Evolutionary conservation across 2,113 vertebrate species (phyloP).

Genomic region (Apeltes quadracus): DNA sequence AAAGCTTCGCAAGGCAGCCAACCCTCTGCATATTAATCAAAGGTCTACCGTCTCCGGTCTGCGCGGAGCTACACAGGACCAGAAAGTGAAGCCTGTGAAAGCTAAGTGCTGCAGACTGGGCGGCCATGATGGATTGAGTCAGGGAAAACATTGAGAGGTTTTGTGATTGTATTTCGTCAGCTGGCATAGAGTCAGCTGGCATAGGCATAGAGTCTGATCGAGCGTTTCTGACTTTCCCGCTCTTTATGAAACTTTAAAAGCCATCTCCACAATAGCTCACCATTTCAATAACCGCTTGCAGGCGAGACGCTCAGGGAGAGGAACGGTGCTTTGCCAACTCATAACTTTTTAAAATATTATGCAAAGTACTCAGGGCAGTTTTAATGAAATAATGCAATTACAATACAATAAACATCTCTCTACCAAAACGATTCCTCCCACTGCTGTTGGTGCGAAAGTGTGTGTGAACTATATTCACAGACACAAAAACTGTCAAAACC

Average conservation of each 20-base stretch:
- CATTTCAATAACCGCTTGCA: neutral
- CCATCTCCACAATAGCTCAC: neutral
- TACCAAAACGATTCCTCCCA: neutral
- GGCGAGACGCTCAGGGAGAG: neutral
- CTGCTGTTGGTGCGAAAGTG: neutral
- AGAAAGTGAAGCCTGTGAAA: neutral
- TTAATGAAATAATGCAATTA: neutral
- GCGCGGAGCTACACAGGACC: too few relatives aligned
- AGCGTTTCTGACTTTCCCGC: neutral
- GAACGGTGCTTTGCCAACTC: neutral
- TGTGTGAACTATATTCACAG: neutral
- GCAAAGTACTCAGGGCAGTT: neutral
- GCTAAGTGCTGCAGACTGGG: neutral
- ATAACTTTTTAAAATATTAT: neutral
- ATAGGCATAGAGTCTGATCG: too few relatives aligned
- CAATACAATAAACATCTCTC: neutral
- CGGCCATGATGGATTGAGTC: neutral
- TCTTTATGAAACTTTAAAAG: neutral
- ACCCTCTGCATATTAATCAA: neutral
- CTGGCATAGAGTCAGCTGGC: neutral
- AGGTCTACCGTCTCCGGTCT: neutral
- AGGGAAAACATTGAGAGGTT: neutral
- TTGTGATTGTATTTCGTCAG: neutral
- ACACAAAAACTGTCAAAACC: too few relatives aligned
- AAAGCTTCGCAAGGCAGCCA: neutral